Percentiles rank a stretch among this genome's conserved stretches.
These are phyloP conservation scores for Oligia latruncula DNA, from an alignment of 2,888 invertebrate species.

Conservation along the genomic window DNA sequence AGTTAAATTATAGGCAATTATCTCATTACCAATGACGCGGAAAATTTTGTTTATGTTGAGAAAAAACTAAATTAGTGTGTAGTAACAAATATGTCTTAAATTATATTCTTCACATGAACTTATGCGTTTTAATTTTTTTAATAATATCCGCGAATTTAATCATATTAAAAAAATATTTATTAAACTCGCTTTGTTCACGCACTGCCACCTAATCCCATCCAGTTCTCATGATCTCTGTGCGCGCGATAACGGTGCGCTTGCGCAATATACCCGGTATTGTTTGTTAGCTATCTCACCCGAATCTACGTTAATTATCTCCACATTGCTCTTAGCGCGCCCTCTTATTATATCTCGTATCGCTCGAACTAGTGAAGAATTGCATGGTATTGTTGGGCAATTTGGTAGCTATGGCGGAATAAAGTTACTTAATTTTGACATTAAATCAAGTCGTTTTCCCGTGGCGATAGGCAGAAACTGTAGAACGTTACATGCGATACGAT, in stretches of 20 bases:
- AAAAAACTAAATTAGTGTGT: no score
- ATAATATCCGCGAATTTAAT: no score
- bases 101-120: no score
- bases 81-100: no score
- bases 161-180: not conserved
- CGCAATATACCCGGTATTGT: conserved; percentile 74
- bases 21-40: no score
- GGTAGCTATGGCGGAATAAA: conserved; percentile 3
- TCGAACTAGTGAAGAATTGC: conserved; percentile 57
- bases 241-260: conserved; percentile 61
- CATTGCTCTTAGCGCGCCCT: conserved; percentile 61
- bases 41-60: no score
- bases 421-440: not conserved
- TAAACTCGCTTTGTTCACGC: conserved; percentile 15
- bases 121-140: no score
- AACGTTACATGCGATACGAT: not conserved
- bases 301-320: conserved; percentile 75
- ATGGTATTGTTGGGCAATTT: conserved; percentile 34
- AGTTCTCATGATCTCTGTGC: conserved; percentile 62
- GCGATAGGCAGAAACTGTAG: not conserved
- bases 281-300: conserved; percentile 67
- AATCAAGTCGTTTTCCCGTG: not conserved
- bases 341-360: conserved; percentile 46
- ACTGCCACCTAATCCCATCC: conserved; percentile 24
- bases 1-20: no score